phyloP scores from a whole-genome alignment of 2,888 invertebrate species.

The Argynnis bischoffii region DNA sequence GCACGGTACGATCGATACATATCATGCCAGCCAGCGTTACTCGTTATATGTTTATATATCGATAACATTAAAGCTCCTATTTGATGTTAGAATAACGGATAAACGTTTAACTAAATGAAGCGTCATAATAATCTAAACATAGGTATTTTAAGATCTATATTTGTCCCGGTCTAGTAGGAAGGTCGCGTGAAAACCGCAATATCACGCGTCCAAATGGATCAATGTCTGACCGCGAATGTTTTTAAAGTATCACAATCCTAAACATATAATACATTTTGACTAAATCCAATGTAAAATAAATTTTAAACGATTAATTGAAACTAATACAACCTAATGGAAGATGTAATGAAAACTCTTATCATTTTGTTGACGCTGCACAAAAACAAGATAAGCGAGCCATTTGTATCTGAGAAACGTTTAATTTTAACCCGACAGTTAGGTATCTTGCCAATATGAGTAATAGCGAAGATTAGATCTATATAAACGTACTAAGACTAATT shows the following conservation, averaged over 20 bases:
- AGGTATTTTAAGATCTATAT: too few relatives aligned
- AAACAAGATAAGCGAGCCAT: conserved; percentile 35
- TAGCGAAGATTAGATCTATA: too few relatives aligned
- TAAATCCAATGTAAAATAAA: too few relatives aligned
- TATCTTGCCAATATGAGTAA: background rate
- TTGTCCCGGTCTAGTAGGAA: too few relatives aligned
- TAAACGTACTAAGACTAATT: background rate
- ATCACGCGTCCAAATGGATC: too few relatives aligned
- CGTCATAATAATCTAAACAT: too few relatives aligned
- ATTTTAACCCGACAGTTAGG: background rate
- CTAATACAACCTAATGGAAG: background rate
- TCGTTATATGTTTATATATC: conserved; percentile 7
- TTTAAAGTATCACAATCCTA: too few relatives aligned
- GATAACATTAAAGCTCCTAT: background rate
- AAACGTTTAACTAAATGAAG: too few relatives aligned
- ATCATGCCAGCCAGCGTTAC: conserved; percentile 28
- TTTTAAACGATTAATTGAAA: background rate
- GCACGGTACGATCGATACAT: conserved; percentile 31
- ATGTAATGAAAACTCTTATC: conserved; percentile 15
- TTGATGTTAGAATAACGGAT: background rate
- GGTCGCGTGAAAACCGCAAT: too few relatives aligned
- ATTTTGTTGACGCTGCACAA: conserved; percentile 30
- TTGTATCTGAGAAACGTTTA: conserved; percentile 24
- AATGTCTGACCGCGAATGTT: too few relatives aligned
- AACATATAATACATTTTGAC: too few relatives aligned